Evolutionary conservation across 2,113 vertebrate species (phyloP), one percentile per base, ranked within the genome.

Genomic region (Atractosteus spatula): DNA sequence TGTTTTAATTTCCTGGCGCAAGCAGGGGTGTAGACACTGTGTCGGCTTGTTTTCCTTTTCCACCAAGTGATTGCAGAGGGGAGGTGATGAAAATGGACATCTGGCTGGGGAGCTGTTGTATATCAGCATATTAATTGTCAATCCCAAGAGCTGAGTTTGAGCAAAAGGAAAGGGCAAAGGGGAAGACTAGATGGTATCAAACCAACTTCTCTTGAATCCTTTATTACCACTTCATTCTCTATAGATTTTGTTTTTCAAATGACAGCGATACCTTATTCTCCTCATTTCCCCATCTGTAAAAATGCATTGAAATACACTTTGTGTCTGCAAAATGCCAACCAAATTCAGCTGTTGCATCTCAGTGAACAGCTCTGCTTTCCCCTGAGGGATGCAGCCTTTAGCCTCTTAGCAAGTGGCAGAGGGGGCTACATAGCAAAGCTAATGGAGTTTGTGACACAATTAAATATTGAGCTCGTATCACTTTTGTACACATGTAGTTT

Each of bases 61-160:
- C 73, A 66, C 14, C 44, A 71, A 66, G 47, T 75, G 69, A 70
- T 76, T 73, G 73, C 56, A 75, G 72, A 70, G 72, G 67, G 41
- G 47, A 82, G 75, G 76, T 87, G 84, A 68, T 84, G 82, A 86
- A 87, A 87, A 59, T 71, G 44, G 68, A 62, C 78, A 78, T 83
- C 80, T 82, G 82, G 66, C 75, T 65, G 66, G 81, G 81, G 86
- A 78, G 70, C 66, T 74, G 74, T 85, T 85, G 76, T 77, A 79
- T 78, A 81, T 86, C 78, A 73, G 81, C 68, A 79, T 79, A 88
- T 89, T 90, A 88, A 87, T 86, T 83, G 71, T 56, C 70, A 44
- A 65, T 69, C 81, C 68, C 79, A 77, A 57, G 74, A 76, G 82
- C 68, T 79, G 76, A 74, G 65, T 78, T 72, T 79, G 66, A 70